Evolutionary conservation across 1,140 invertebrate species (phyloP).

Genomic region (Cherax quadricarinatus): DNA sequence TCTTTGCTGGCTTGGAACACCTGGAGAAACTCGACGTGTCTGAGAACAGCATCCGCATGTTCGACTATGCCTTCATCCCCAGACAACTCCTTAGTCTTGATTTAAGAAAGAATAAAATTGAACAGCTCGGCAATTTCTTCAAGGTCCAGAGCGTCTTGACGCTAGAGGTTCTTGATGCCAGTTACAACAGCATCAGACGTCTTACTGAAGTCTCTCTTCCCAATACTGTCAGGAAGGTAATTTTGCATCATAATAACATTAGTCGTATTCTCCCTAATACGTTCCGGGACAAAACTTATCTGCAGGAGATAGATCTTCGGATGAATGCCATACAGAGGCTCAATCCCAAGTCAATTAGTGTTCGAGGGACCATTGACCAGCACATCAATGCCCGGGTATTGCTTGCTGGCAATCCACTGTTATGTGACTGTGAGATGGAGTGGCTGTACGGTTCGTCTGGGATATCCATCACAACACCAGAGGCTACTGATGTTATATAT

Average conservation of each 20-base stretch:
- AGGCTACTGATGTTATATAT: constrained; percentile 82
- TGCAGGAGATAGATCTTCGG: constrained; percentile 91
- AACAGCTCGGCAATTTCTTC: constrained; percentile 89
- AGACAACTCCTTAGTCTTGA: constrained; percentile 92
- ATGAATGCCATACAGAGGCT: constrained; percentile 86
- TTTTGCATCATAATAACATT: constrained; percentile 92
- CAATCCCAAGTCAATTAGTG: constrained; percentile 86
- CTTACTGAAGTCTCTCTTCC: constrained; percentile 89
- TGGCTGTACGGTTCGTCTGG: constrained; percentile 89
- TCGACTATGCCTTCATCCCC: constrained; percentile 95
- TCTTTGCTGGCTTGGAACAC: constrained; percentile 89
- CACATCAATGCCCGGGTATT: constrained; percentile 90
- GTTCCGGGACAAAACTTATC: constrained; percentile 88
- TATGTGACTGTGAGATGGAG: constrained; percentile 92
- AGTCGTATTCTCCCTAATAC: constrained; percentile 87
- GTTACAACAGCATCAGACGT: constrained; percentile 89
- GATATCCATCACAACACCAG: constrained; percentile 83
- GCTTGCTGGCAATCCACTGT: constrained; percentile 91
- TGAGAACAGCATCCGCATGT: constrained; percentile 89
- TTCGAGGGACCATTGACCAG: constrained; percentile 84
- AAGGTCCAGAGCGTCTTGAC: constrained; percentile 83
- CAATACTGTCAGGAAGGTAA: constrained; percentile 89
- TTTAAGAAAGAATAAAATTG: constrained; percentile 80
- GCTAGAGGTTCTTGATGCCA: constrained; percentile 88
- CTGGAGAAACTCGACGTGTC: constrained; percentile 92